A percentile compares a stretch with the other conserved stretches of the same genome.
These are phyloP conservation scores for Brenthis ino DNA, from an alignment of 2,888 invertebrate genomes.

Conservation along the genomic window DNA sequence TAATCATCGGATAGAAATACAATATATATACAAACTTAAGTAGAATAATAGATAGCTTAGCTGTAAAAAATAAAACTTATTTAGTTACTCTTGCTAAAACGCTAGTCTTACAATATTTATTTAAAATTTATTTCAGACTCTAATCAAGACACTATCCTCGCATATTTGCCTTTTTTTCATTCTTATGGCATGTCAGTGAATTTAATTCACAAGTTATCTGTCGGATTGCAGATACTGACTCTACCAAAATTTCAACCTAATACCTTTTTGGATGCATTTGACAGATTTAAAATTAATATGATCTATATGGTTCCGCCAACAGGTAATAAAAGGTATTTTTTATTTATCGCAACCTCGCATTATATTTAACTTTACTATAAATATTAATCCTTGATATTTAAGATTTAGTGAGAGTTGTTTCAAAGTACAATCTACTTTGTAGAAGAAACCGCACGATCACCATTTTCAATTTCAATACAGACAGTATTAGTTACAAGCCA, in stretches of 20 bases:
- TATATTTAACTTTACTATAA: no score
- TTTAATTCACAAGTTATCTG: slow-evolving; percentile 79
- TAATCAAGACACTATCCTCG: slow-evolving; percentile 80
- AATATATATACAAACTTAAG: no score
- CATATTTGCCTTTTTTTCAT: slow-evolving; percentile 88
- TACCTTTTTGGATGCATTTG: slow-evolving; percentile 83
- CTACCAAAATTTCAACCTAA: slow-evolving; percentile 88
- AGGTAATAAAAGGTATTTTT: slow-evolving; percentile 59
- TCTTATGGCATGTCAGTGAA: slow-evolving; percentile 84
- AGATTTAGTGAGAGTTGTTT: no score
- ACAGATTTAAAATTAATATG: slow-evolving; percentile 81
- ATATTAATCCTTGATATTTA: no score
- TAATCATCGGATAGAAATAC: no score
- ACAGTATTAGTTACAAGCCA: no score
- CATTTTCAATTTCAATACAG: no score
- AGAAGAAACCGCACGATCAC: no score
- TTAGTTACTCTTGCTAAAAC: no score
- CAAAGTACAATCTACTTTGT: no score
- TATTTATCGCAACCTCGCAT: background rate
- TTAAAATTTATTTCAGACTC: slow-evolving; percentile 49
- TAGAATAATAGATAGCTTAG: no score
- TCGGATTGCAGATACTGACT: slow-evolving; percentile 84
- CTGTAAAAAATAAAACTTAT: no score
- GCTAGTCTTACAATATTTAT: background rate
- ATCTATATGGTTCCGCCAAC: slow-evolving; percentile 90